Evolutionary conservation across 2,888 invertebrate genomes (phyloP).

Genomic region (Pinctada fucata): DNA sequence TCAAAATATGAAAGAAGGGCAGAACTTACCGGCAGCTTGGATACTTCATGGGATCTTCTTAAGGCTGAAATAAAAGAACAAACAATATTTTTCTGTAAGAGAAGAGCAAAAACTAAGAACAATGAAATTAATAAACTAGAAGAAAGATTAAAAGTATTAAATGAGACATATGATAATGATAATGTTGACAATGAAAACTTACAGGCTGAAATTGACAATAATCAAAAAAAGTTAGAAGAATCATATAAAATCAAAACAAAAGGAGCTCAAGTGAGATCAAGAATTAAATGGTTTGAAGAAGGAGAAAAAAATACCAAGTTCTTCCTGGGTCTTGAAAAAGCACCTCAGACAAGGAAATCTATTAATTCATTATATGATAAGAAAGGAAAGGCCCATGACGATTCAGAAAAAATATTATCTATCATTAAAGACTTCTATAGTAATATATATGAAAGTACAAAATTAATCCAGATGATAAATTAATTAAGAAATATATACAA

Average conservation of each 20-base stretch:
- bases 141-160: not conserved
- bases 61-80: no score
- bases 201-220: not conserved
- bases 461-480: not conserved
- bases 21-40: no score
- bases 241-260: not conserved
- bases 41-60: no score
- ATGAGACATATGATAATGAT: not conserved
- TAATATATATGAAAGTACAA: constrained; percentile 14
- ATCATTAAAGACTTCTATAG: constrained; percentile 10
- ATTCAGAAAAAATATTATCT: not conserved
- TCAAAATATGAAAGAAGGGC: no score
- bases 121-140: no score
- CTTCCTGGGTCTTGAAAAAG: constrained; percentile 12
- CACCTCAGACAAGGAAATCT: not conserved
- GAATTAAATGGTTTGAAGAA: no score
- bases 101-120: no score
- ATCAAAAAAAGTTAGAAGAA: constrained; percentile 2
- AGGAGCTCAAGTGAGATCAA: no score
- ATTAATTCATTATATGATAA: not conserved
- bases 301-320: no score
- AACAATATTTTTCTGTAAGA: no score
- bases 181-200: no score
- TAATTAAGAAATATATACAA: no score
- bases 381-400: not conserved